These are phyloP conservation scores for Rhegmatorhina hoffmannsi DNA, from an alignment of 2,113 vertebrate species.

Conservation along the genomic window DNA sequence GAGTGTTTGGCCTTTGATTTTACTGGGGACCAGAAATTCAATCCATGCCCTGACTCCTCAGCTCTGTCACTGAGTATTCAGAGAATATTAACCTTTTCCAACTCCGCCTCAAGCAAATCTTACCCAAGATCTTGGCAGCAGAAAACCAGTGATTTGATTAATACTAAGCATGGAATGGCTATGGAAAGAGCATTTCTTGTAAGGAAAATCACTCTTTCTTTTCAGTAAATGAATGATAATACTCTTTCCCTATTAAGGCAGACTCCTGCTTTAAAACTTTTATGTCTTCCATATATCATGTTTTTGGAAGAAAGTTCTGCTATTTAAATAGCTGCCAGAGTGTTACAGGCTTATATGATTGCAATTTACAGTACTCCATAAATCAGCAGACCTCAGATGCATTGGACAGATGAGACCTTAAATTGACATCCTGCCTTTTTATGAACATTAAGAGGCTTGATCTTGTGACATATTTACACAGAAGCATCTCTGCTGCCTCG, in stretches of 20 bases:
- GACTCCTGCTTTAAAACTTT: conserved; percentile 64
- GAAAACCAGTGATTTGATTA: background rate
- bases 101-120: background rate
- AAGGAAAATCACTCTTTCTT: conserved; percentile 51
- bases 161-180: background rate
- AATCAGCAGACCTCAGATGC: conserved; percentile 66
- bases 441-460: conserved; percentile 56
- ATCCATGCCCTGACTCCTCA: background rate
- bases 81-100: conserved; percentile 34
- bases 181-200: conserved; percentile 18
- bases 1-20: conserved; percentile 5
- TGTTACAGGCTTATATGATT: conserved; percentile 58
- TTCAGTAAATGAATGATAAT: conserved; percentile 61
- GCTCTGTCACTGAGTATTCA: background rate
- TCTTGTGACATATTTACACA: conserved; percentile 55
- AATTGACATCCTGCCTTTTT: conserved; percentile 70
- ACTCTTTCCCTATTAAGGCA: conserved; percentile 52
- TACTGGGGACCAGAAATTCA: background rate
- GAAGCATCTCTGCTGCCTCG: background rate
- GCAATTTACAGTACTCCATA: conserved; percentile 72
- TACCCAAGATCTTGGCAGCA: background rate
- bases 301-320: conserved; percentile 71
- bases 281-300: conserved; percentile 62
- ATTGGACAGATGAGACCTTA: conserved; percentile 51
- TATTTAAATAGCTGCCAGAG: conserved; percentile 71